phyloP scores from a whole-genome alignment of 2,888 invertebrate genomes.

The Sinodicranocentrus sp. region DNA sequence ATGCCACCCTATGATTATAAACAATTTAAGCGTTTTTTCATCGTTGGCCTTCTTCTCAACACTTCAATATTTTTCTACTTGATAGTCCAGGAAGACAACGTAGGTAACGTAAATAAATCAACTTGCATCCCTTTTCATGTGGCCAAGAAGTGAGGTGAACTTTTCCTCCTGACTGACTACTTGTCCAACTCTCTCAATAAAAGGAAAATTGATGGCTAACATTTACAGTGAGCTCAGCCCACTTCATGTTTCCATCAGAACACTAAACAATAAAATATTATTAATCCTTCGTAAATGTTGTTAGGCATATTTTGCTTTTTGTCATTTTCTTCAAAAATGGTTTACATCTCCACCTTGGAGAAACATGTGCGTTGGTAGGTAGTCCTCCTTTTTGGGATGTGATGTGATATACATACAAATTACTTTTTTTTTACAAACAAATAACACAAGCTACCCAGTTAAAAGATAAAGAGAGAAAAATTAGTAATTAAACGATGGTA shows the following conservation, averaged over 20 bases:
- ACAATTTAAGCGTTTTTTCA: too few relatives aligned
- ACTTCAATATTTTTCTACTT: neutral
- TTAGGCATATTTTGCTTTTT: conserved; percentile 10
- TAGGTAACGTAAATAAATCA: conserved; percentile 49
- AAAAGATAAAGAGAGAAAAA: too few relatives aligned
- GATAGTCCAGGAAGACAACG: conserved; percentile 16
- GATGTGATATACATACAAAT: conserved; percentile 54
- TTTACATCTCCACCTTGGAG: neutral
- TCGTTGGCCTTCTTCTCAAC: neutral
- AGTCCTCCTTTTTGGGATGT: too few relatives aligned
- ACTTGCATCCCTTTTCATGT: conserved; percentile 5
- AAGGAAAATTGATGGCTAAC: conserved; percentile 50
- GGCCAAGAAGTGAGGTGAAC: neutral
- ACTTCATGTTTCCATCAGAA: conserved; percentile 64
- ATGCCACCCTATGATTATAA: too few relatives aligned
- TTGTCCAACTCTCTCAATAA: conserved; percentile 66
- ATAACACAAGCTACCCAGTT: too few relatives aligned
- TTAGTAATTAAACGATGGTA: too few relatives aligned
- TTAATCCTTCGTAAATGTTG: conserved; percentile 37
- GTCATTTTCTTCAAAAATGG: conserved; percentile 19
- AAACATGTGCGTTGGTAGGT: neutral
- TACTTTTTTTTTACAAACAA: conserved; percentile 23
- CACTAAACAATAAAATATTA: conserved; percentile 38
- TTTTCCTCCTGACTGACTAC: neutral
- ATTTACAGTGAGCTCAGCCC: conserved; percentile 47